Evolutionary conservation across 1,140 invertebrate genomes (phyloP).

Genomic region (Euwallacea fornicatus): DNA sequence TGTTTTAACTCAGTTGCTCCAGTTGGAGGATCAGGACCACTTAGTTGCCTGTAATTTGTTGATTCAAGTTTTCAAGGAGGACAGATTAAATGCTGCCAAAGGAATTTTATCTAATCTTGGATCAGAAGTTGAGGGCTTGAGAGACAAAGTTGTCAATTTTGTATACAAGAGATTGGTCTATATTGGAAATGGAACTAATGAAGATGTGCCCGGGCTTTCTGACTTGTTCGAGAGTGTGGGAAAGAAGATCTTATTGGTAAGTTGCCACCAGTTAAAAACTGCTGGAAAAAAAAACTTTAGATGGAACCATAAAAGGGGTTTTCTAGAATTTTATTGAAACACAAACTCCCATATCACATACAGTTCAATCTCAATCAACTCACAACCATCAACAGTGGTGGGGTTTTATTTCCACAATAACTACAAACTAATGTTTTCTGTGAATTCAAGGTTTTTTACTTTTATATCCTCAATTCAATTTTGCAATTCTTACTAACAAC

Average conservation of each 20-base stretch:
- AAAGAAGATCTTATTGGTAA: constrained; percentile 82
- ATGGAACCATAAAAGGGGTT: too few species aligned
- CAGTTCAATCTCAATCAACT: too few species aligned
- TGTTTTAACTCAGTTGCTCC: constrained; percentile 86
- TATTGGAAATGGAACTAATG: constrained; percentile 61
- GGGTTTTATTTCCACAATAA: too few species aligned
- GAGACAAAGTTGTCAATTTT: constrained; percentile 89
- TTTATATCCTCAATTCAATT: constrained; percentile 1
- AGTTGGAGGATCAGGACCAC: constrained; percentile 83
- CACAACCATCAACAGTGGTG: too few species aligned
- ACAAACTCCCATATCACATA: too few species aligned
- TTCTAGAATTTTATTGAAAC: too few species aligned
- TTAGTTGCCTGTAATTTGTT: constrained; percentile 74
- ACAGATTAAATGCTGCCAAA: constrained; percentile 70
- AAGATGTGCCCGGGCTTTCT: constrained; percentile 84
- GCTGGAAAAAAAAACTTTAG: too few species aligned
- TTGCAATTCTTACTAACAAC: neutral
- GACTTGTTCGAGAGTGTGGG: constrained; percentile 82
- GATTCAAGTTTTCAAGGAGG: constrained; percentile 61
- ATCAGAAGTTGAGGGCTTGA: constrained; percentile 74
- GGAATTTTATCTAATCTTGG: constrained; percentile 88
- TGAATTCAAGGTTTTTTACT: too few species aligned
- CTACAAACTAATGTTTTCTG: too few species aligned
- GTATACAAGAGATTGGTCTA: constrained; percentile 78
- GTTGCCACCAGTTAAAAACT: too few species aligned